Base-by-base conservation (phyloP, 2,113 vertebrate genomes). In the Ammodytes dubius region DNA sequence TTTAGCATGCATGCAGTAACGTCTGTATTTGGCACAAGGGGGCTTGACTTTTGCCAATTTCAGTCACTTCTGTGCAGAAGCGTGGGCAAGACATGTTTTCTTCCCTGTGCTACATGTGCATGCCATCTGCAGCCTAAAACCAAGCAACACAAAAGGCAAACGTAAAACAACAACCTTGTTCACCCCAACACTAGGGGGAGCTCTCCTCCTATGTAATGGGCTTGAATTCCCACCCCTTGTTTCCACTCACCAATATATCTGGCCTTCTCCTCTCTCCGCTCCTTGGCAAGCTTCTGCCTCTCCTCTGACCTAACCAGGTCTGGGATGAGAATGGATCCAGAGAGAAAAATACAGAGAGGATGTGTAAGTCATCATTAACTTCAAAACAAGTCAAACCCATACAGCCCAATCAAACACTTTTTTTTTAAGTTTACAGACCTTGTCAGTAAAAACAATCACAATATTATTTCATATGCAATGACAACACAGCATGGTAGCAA, bases 231-330 rank as follows among this genome's bases (percentile, higher is more conserved):
- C 60, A 35, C 50, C n/a, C 8, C 52, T 52, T 13, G 11, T 13
- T 61, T 13, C 52, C 3, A 81, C 97, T 97, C 88, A 99, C 98
- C 98, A 50, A 99, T 94, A 93, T 97, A 97, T 92, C 97, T 99
- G 88, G 97, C 97, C 64, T 97, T 94, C 54, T 99, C 97, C 85
- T 98, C 97, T 7, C 98, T 93, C 11, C 98, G 94, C 84, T 99
- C 97, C 89, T 97, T 97, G 0, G 97, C 98, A 79, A 96, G 95
- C 81, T 96, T 97, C 93, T 98, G 97, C 79, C 97, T 95, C 4
- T 98, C 97, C 73, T 97, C 96, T 61, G 96, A 95, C 89, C 97
- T 99, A 75, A 96, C 94, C 4, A 88, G 70, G 87, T 99, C 98
- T 99, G 91, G 39, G 61, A 74, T 46, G 45, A 83, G 58, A 74